Evolutionary conservation across 2,888 invertebrate species (phyloP), one percentile per base, ranked within the genome.

Genomic region (Matsumyia berberina): DNA sequence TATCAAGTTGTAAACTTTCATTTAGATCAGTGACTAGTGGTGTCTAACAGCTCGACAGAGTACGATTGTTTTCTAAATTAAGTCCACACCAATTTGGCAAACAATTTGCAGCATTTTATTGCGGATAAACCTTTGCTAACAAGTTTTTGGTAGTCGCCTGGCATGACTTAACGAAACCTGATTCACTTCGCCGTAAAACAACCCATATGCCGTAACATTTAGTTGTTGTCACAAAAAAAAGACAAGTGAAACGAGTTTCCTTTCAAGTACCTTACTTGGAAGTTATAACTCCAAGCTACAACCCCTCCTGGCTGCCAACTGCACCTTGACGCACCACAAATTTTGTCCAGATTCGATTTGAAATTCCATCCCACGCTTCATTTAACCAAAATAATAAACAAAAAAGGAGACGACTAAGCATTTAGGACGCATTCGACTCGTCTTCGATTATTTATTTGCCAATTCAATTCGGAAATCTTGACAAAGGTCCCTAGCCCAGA

Each of bases 301-400:
- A n/a, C n/a, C n/a, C n/a, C n/a, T n/a, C n/a, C n/a, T n/a, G n/a
- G n/a, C n/a, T n/a, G n/a, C n/a, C n/a, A n/a, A n/a, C n/a, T n/a
- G n/a, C n/a, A n/a, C n/a, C n/a, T 3, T 3, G 17, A 7, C 33
- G 1, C 35, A n/a, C 8, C 17, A 44, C 42, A 51, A 53, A 24
- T 42, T 37, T 0, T 24, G 35, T n/a, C 11, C 55, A 74, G 31
- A 74, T 57, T 77, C 72, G 77, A 77, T 72, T 58, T 58, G 15
- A 37, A 66, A 55, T 60, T 77, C 49, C 72, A 83, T 83, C 73
- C 66, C 67, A 83, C 62, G 82, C 72, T 78, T 83, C 77, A 83
- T 78, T 78, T 67, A 73, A 17, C 66, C 46, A 29, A 66, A 82
- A 69, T 31, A 37, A 46, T 44, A 35, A 37, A 60, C 29, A 19